A percentile compares a stretch with the other conserved stretches of the same genome.
Conservation (phyloP, 2,113 vertebrate species). For the Dromaius novaehollandiae region DNA sequence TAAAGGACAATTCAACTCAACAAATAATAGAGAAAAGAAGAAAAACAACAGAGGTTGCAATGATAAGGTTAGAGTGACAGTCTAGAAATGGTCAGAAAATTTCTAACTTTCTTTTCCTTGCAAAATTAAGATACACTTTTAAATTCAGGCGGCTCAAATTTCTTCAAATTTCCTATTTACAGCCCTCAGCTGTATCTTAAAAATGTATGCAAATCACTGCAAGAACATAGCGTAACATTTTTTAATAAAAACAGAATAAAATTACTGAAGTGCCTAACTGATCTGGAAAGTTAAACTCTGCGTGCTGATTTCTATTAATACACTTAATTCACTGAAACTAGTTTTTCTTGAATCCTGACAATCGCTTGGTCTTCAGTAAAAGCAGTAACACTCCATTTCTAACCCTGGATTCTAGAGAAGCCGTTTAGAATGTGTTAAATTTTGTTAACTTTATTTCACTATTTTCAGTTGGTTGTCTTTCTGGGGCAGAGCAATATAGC, state of each 20-base stretch:
- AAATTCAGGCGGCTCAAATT: neutral
- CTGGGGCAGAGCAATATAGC: neutral
- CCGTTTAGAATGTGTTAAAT: neutral
- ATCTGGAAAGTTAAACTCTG: neutral
- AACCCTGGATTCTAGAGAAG: neutral
- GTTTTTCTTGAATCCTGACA: neutral
- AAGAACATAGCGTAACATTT: neutral
- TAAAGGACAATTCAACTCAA: constrained; percentile 26
- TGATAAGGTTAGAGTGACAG: neutral
- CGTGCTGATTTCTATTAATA: neutral
- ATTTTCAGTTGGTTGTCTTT: neutral
- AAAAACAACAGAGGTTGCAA: neutral
- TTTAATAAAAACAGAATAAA: neutral
- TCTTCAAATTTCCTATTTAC: neutral
- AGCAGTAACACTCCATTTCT: neutral
- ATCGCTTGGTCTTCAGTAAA: neutral
- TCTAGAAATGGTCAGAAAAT: neutral
- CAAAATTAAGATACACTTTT: neutral
- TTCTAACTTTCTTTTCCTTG: neutral
- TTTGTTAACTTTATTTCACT: neutral
- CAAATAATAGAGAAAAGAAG: neutral
- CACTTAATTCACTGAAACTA: neutral
- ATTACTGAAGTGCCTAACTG: neutral
- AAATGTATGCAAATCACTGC: neutral
- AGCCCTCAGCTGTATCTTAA: neutral